Conservation (phyloP, 2,888 invertebrate genomes). For the Aspidapion aeneum region DNA sequence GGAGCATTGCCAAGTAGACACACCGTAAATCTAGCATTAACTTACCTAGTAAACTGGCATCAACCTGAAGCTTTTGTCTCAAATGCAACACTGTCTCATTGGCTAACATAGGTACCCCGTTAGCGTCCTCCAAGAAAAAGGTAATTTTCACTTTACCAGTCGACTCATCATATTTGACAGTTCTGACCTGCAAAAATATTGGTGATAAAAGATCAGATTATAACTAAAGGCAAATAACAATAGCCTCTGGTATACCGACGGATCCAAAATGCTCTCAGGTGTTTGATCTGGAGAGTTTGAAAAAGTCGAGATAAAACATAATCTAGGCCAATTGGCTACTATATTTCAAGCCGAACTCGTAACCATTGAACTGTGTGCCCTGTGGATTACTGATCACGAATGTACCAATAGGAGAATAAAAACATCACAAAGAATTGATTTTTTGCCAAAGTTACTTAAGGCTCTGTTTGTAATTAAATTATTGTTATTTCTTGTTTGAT, state of each 20-base stretch:
- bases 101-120: slow-evolving; percentile 53
- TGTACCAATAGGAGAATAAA: neutral
- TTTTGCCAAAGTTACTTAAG: no score
- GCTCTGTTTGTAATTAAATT: no score
- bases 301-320: neutral
- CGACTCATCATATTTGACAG: slow-evolving; percentile 50
- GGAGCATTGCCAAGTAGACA: no score
- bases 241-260: neutral
- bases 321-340: neutral
- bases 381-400: neutral
- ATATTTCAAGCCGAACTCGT: neutral
- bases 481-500: no score
- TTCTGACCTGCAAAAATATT: slow-evolving; percentile 42
- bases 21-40: no score
- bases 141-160: slow-evolving; percentile 51
- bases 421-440: no score
- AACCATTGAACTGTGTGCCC: neutral
- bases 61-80: slow-evolving; percentile 64
- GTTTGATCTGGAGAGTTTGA: neutral
- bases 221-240: neutral
- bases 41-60: slow-evolving; percentile 59
- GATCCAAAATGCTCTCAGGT: neutral
- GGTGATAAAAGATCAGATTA: neutral
- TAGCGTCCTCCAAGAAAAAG: slow-evolving; percentile 47
- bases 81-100: slow-evolving; percentile 63